Evolutionary conservation across 1,140 invertebrate genomes (phyloP).

Genomic region (Cecropterus lyciades): DNA sequence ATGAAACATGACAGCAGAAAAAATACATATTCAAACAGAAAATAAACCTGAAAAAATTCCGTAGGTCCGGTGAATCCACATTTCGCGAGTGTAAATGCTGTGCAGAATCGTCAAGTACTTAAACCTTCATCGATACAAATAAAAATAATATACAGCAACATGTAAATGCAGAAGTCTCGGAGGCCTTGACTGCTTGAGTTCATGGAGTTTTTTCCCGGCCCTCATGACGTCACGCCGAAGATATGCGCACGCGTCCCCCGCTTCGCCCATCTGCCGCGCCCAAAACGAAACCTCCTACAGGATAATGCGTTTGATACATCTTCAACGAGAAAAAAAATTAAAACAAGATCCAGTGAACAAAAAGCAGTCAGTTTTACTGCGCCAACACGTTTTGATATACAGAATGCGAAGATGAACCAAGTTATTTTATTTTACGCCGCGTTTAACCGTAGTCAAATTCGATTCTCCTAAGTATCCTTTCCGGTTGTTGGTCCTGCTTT

Average conservation of each 20-base stretch:
- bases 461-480: conserved; percentile 41
- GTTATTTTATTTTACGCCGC: conserved; percentile 45
- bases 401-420: conserved; percentile 38
- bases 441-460: conserved; percentile 47
- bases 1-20: no score
- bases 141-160: conserved; percentile 45
- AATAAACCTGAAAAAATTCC: no score
- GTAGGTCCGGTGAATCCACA: no score
- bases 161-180: conserved; percentile 63
- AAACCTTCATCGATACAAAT: conserved; percentile 7
- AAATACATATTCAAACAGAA: no score
- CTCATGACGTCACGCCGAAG: conserved; percentile 70
- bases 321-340: conserved; percentile 69
- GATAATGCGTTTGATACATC: conserved; percentile 75
- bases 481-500: conserved; percentile 39
- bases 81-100: background rate
- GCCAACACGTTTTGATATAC: conserved; percentile 65
- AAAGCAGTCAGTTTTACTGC: conserved; percentile 67
- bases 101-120: background rate
- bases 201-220: conserved; percentile 72
- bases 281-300: conserved; percentile 69
- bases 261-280: conserved; percentile 52
- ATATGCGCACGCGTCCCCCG: conserved; percentile 68
- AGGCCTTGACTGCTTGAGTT: conserved; percentile 75
- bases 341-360: conserved; percentile 65